Percentiles rank a stretch among this genome's conserved stretches.
Conservation (phyloP, 2,888 invertebrate species). For the Heteropelma amictum region DNA sequence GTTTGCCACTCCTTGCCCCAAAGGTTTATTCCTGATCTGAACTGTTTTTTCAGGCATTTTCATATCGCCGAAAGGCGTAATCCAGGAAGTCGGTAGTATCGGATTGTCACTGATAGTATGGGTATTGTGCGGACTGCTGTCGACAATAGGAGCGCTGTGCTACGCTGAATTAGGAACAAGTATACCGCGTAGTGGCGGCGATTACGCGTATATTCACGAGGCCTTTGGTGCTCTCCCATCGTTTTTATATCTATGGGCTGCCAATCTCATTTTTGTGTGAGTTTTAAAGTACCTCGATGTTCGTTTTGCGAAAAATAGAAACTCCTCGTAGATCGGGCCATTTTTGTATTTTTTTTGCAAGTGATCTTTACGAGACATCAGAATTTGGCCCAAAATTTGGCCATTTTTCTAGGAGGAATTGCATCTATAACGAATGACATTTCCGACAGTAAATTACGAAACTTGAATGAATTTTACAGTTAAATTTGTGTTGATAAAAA, state of each 20-base stretch:
- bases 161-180: conserved; percentile 96
- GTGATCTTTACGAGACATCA: too few species aligned
- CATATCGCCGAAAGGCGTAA: conserved; percentile 95
- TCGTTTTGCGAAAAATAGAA: background rate
- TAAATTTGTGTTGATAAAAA: too few species aligned
- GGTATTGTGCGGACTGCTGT: conserved; percentile 92
- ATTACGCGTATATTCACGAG: conserved; percentile 97
- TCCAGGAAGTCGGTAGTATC: conserved; percentile 93
- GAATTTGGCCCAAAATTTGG: too few species aligned
- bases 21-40: background rate
- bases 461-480: too few species aligned
- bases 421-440: too few species aligned
- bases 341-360: too few species aligned
- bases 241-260: conserved; percentile 97
- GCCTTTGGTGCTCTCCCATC: conserved; percentile 95
- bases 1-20: background rate
- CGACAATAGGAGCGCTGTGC: conserved; percentile 96
- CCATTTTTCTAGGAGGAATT: too few species aligned
- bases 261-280: conserved; percentile 97
- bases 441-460: too few species aligned
- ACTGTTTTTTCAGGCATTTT: conserved; percentile 87
- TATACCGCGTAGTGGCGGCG: conserved; percentile 96
- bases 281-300: conserved; percentile 73
- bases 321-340: too few species aligned
- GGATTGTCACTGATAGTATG: conserved; percentile 93